Conservation (phyloP, 2,888 invertebrate species). For the Adelognathus sp. region DNA sequence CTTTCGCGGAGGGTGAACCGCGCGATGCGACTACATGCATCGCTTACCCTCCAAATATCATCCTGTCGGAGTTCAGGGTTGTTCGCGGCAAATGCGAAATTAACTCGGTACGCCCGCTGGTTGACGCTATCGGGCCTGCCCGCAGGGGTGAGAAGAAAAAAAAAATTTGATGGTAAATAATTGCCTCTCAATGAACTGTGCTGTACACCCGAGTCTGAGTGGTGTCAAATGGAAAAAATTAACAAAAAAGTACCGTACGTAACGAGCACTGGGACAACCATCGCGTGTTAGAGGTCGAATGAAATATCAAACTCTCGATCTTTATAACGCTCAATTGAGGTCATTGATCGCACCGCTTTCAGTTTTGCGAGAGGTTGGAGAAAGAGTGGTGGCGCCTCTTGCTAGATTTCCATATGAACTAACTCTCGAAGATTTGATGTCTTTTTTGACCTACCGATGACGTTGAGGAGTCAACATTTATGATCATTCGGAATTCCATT, state of each 20-base stretch:
- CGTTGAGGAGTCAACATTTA: no score
- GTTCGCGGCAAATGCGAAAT: slow-evolving; percentile 59
- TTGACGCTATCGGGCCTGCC: not conserved
- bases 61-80: slow-evolving; percentile 51
- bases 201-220: slow-evolving; percentile 26
- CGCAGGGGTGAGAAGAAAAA: not conserved
- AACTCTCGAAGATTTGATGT: no score
- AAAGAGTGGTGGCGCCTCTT: no score
- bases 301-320: not conserved
- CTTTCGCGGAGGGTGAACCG: slow-evolving; percentile 56
- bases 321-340: no score
- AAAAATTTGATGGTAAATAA: slow-evolving; percentile 36
- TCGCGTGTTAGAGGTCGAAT: not conserved
- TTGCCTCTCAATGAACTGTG: slow-evolving; percentile 46
- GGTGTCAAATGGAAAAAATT: slow-evolving; percentile 29
- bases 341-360: no score
- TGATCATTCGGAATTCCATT: no score
- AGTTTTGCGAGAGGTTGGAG: no score
- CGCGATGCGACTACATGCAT: slow-evolving; percentile 69
- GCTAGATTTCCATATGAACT: no score
- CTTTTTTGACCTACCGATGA: no score
- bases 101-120: slow-evolving; percentile 51
- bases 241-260: slow-evolving; percentile 14
- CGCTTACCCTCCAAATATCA: slow-evolving; percentile 72
- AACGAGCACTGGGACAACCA: not conserved